A percentile compares a stretch with the other conserved stretches of the same genome.
phyloP scores from a whole-genome alignment of 2,797 vertebrate species.

The Propithecus perrieri region DNA sequence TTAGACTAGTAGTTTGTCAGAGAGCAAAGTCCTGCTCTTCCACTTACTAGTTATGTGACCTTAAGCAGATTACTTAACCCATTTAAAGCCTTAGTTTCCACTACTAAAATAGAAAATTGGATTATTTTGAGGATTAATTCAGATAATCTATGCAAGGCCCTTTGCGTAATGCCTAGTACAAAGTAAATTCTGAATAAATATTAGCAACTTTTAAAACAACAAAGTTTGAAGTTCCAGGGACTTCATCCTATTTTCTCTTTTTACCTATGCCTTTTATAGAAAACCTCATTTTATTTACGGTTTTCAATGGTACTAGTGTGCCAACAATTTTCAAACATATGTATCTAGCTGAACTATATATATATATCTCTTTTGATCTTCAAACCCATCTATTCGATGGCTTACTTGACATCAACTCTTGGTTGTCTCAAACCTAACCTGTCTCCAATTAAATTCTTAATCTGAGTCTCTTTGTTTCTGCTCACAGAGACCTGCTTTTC shows the following conservation, averaged over 20 bases:
- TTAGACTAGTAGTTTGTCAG: neutral
- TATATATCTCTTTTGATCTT: neutral
- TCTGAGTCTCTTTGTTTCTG: neutral
- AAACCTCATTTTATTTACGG: constrained; percentile 13
- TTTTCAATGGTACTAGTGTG: neutral
- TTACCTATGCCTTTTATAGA: neutral
- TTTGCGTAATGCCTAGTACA: neutral
- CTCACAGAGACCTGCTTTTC: neutral
- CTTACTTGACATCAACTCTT: neutral
- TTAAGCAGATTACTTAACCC: constrained; percentile 18
- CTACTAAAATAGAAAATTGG: constrained; percentile 49
- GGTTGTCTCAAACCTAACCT: neutral
- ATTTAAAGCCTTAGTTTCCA: neutral
- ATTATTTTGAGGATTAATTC: neutral
- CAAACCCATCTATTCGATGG: neutral
- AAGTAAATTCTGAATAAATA: constrained; percentile 3
- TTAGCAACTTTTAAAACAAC: neutral
- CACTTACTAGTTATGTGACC: neutral
- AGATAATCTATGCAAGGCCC: neutral
- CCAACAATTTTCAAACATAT: neutral
- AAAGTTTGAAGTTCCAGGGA: neutral
- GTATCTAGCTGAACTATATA: neutral
- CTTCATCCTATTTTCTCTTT: neutral
- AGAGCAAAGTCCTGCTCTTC: neutral
- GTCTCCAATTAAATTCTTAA: neutral